Percentiles rank a stretch among this genome's conserved stretches.
phyloP scores from a whole-genome alignment of 2,888 invertebrate species.

The Megaustenia siamemsis region DNA sequence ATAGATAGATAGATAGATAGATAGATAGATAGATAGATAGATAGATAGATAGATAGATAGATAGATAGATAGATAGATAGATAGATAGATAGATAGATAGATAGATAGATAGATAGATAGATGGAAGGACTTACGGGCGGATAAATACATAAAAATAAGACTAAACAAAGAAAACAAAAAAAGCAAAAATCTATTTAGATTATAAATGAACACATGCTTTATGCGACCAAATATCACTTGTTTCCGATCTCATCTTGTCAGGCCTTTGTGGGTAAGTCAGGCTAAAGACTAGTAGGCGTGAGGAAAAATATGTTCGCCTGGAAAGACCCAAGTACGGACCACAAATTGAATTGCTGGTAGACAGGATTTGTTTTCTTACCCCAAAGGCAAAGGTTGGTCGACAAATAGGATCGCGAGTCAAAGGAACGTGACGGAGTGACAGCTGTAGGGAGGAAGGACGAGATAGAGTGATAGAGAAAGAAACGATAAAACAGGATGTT shows the following conservation, averaged over 20 bases:
- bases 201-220: too few relatives aligned
- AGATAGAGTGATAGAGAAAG: constrained; percentile 32
- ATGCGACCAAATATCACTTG: too few relatives aligned
- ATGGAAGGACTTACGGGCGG: neutral
- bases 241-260: too few relatives aligned
- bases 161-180: neutral
- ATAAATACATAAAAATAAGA: neutral
- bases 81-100: neutral
- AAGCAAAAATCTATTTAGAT: neutral
- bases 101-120: neutral
- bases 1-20: neutral
- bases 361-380: too few relatives aligned
- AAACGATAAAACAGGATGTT: neutral
- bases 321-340: too few relatives aligned
- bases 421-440: neutral
- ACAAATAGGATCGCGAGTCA: too few relatives aligned
- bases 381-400: too few relatives aligned
- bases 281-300: too few relatives aligned
- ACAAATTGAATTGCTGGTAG: too few relatives aligned
- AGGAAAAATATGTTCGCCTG: too few relatives aligned
- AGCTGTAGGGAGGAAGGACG: neutral
- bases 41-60: neutral
- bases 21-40: neutral
- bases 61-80: neutral
- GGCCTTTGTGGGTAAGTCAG: too few relatives aligned